Conservation (phyloP, 2,113 vertebrate genomes). For the Chamaetylas fuelleborni region DNA sequence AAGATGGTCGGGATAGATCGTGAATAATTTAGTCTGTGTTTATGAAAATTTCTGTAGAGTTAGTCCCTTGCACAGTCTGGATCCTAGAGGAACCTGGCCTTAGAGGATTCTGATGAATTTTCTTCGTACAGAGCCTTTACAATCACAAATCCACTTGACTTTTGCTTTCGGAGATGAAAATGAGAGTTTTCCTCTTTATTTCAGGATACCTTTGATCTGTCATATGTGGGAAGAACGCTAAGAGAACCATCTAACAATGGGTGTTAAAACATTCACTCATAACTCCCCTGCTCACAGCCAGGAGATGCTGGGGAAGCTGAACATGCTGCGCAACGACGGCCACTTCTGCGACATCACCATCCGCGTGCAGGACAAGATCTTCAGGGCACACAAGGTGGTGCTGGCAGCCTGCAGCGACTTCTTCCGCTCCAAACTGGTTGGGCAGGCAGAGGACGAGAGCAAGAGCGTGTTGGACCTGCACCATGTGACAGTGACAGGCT, state of each 20-base stretch:
- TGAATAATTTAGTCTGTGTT: not conserved
- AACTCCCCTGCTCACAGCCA: slow-evolving; percentile 89
- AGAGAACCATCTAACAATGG: slow-evolving; percentile 79
- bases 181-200: slow-evolving; percentile 54
- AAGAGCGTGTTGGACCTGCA: slow-evolving; percentile 94
- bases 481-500: slow-evolving; percentile 96
- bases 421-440: slow-evolving; percentile 89
- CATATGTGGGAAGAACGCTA: slow-evolving; percentile 65
- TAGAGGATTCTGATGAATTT: not conserved
- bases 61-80: not conserved
- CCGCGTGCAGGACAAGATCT: slow-evolving; percentile 92
- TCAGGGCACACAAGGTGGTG: slow-evolving; percentile 90
- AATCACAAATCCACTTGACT: not conserved
- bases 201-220: slow-evolving; percentile 67
- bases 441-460: slow-evolving; percentile 86
- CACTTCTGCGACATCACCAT: slow-evolving; percentile 93
- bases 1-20: not conserved
- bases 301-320: slow-evolving; percentile 93
- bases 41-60: not conserved
- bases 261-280: slow-evolving; percentile 94
- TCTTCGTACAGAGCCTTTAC: not conserved
- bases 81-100: not conserved
- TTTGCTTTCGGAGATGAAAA: not conserved
- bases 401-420: slow-evolving; percentile 92
- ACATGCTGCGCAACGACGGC: slow-evolving; percentile 87